Evolutionary conservation across 2,888 invertebrate species (phyloP).

Genomic region (Frankliniella fusca): DNA sequence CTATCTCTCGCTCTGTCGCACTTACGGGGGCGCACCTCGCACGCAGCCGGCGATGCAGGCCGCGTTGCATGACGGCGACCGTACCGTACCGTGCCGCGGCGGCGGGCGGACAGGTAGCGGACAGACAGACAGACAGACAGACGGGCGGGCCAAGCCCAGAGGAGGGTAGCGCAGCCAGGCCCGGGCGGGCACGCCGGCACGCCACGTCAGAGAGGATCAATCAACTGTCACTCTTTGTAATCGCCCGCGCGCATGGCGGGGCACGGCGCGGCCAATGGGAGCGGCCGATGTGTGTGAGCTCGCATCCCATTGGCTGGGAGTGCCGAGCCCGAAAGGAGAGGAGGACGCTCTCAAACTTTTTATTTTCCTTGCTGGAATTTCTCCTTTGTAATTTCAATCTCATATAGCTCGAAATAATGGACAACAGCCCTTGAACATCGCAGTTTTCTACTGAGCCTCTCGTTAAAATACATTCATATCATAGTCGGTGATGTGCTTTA

Average conservation of each 20-base stretch:
- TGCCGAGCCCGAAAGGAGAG: too few species aligned
- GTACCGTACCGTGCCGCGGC: background rate
- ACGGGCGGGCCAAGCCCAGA: background rate
- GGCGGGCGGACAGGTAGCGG: background rate
- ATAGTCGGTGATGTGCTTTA: too few species aligned
- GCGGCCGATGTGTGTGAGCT: background rate
- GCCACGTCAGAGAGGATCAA: constrained; percentile 14
- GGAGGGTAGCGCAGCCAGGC: background rate
- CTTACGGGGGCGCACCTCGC: background rate
- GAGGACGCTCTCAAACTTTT: too few species aligned
- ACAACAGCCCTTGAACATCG: too few species aligned
- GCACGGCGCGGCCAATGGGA: constrained; percentile 10
- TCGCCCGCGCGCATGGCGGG: constrained; percentile 1
- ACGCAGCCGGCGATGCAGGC: constrained; percentile 19
- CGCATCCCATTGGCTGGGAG: background rate
- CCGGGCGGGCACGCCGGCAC: background rate
- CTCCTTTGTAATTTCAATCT: too few species aligned
- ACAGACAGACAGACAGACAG: background rate
- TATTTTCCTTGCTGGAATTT: too few species aligned
- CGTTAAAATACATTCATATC: too few species aligned
- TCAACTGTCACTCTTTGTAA: constrained; percentile 25
- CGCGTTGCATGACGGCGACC: constrained; percentile 4
- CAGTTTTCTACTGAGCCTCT: too few species aligned
- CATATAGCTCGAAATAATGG: too few species aligned
- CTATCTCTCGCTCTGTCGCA: too few species aligned